Conservation (phyloP, 2,797 vertebrate genomes). For the Scomberomorus guttatus region DNA sequence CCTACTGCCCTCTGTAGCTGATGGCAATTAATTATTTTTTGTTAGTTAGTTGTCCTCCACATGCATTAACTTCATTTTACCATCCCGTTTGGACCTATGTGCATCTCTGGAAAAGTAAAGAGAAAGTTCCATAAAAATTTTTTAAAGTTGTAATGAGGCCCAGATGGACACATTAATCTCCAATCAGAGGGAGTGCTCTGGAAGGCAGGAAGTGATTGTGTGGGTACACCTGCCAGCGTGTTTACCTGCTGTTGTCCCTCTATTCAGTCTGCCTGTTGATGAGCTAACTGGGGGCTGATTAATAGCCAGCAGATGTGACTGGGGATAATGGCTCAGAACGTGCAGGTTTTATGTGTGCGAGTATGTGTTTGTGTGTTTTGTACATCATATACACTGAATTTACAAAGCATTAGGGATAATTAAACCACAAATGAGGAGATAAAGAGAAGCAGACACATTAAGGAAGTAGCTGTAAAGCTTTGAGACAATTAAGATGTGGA, state of each 20-base stretch:
- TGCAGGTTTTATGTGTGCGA: conserved; percentile 40
- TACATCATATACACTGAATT: conserved; percentile 44
- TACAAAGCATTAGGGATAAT: conserved; percentile 52
- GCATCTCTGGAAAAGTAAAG: background rate
- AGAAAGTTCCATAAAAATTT: conserved; percentile 57
- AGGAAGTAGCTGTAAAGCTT: background rate
- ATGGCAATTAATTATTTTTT: background rate
- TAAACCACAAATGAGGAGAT: conserved; percentile 56
- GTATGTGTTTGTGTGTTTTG: conserved; percentile 21
- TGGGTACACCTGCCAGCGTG: conserved; percentile 59
- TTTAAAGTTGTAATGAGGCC: conserved; percentile 60
- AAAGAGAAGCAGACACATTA: conserved; percentile 42
- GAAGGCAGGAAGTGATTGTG: conserved; percentile 52
- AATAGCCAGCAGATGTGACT: conserved; percentile 76
- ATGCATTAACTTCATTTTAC: conserved; percentile 16
- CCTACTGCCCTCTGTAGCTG: conserved; percentile 1
- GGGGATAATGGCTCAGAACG: conserved; percentile 68
- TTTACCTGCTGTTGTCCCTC: conserved; percentile 76
- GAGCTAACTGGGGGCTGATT: conserved; percentile 76
- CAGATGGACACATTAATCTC: conserved; percentile 75
- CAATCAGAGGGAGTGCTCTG: conserved; percentile 57
- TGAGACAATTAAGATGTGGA: conserved; percentile 23
- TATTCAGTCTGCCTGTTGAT: conserved; percentile 63
- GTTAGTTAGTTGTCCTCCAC: background rate
- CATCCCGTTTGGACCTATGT: conserved; percentile 1